A percentile compares a stretch with the other conserved stretches of the same genome.
These are phyloP conservation scores for Lithophane semibrunnea DNA, from an alignment of 2,888 invertebrate species.

Conservation along the genomic window DNA sequence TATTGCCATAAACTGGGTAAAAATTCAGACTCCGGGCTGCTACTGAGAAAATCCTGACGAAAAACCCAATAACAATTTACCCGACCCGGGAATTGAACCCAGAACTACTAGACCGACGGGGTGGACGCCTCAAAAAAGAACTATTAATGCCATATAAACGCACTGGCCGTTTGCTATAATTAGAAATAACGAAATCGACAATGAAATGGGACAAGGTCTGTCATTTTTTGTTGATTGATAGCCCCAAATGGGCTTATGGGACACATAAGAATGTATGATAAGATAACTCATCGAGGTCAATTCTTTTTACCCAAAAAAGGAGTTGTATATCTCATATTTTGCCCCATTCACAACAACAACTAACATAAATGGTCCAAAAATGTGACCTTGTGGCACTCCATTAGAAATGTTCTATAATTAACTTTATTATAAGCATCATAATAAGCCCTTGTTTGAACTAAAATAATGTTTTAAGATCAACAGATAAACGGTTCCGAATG, in stretches of 20 bases:
- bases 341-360: not conserved
- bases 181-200: not conserved
- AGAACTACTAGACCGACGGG: too few species aligned
- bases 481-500: not conserved
- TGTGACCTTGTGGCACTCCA: conserved; percentile 4
- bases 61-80: too few species aligned
- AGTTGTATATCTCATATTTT: not conserved
- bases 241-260: not conserved
- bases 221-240: not conserved
- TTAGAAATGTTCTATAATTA: too few species aligned
- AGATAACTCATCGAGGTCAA: not conserved
- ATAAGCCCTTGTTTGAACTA: not conserved
- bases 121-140: not conserved
- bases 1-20: too few species aligned
- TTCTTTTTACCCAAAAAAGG: not conserved
- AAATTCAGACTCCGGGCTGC: too few species aligned
- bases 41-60: too few species aligned
- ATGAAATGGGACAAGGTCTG: too few species aligned
- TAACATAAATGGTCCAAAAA: not conserved
- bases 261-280: not conserved
- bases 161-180: not conserved
- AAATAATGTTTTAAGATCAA: not conserved
- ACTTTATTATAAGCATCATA: not conserved
- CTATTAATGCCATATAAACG: not conserved
- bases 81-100: too few species aligned